phyloP scores from a whole-genome alignment of 2,797 vertebrate genomes.

The Taenioides sp. region DNA sequence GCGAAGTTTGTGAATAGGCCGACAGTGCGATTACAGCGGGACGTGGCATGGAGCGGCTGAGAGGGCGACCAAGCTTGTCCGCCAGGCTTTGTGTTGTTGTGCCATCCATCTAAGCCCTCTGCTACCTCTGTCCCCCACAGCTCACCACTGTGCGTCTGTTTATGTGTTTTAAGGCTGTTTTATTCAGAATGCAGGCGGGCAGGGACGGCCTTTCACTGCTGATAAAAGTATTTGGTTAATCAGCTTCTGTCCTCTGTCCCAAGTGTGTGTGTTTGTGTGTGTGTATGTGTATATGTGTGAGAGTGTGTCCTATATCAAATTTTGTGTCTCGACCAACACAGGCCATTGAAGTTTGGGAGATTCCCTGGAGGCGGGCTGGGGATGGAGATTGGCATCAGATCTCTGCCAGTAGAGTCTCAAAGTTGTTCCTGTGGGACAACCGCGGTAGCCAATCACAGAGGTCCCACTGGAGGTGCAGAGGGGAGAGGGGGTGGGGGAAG shows the following conservation, averaged over 20 bases:
- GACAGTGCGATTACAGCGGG: slow-evolving; percentile 26
- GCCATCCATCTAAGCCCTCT: slow-evolving; percentile 75
- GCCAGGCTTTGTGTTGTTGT: slow-evolving; percentile 70
- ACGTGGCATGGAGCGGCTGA: slow-evolving; percentile 36
- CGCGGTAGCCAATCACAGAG: slow-evolving; percentile 73
- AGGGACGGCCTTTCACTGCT: slow-evolving; percentile 77
- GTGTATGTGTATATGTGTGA: slow-evolving; percentile 4
- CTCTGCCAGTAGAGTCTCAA: slow-evolving; percentile 68
- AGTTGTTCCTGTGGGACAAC: slow-evolving; percentile 63
- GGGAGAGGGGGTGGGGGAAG: slow-evolving; percentile 28
- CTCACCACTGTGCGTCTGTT: slow-evolving; percentile 49
- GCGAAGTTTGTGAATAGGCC: slow-evolving; percentile 7
- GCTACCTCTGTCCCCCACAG: slow-evolving; percentile 64
- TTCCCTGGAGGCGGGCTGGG: slow-evolving; percentile 61
- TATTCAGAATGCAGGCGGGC: slow-evolving; percentile 72
- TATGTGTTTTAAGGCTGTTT: slow-evolving; percentile 77
- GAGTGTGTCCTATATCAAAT: slow-evolving; percentile 18
- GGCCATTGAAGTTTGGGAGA: slow-evolving; percentile 73
- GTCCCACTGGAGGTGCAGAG: slow-evolving; percentile 49
- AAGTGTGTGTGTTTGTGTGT: slow-evolving; percentile 32
- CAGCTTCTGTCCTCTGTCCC: slow-evolving; percentile 78
- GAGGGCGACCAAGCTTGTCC: slow-evolving; percentile 69
- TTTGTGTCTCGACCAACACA: slow-evolving; percentile 66
- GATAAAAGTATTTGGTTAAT: slow-evolving; percentile 89
- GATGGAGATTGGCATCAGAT: slow-evolving; percentile 75